Evolutionary conservation across 2,113 vertebrate species (phyloP).

Genomic region (Lynx canadensis): DNA sequence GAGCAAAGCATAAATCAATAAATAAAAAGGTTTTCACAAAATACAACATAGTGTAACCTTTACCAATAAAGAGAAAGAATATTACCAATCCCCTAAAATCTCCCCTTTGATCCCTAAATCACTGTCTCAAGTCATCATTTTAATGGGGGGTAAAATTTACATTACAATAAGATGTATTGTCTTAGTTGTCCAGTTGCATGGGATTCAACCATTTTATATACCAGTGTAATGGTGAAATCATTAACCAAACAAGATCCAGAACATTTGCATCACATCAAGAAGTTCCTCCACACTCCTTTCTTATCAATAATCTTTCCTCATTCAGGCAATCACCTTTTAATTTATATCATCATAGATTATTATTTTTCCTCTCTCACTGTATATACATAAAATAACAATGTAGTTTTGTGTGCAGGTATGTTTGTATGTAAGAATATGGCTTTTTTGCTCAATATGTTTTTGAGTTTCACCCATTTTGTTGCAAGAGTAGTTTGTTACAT

Average conservation of each 20-base stretch:
- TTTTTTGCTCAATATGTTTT: neutral
- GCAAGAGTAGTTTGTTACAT: neutral
- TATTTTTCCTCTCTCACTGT: neutral
- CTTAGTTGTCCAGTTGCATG: neutral
- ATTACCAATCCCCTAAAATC: neutral
- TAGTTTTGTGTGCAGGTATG: neutral
- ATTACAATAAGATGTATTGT: neutral
- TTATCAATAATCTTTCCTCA: neutral
- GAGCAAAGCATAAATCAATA: neutral
- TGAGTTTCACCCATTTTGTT: neutral
- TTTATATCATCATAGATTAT: neutral
- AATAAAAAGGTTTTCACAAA: neutral
- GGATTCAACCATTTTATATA: neutral
- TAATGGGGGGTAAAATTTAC: neutral
- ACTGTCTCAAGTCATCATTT: neutral
- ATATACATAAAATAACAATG: neutral
- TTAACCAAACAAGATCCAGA: neutral
- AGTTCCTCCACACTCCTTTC: neutral
- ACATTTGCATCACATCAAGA: neutral
- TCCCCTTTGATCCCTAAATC: neutral
- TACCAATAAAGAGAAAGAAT: neutral
- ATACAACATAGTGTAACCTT: neutral
- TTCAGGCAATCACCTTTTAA: neutral
- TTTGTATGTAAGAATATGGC: neutral
- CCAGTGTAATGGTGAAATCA: neutral